Base-by-base conservation (phyloP, 2,888 invertebrate genomes). In the Eulithis testata region DNA sequence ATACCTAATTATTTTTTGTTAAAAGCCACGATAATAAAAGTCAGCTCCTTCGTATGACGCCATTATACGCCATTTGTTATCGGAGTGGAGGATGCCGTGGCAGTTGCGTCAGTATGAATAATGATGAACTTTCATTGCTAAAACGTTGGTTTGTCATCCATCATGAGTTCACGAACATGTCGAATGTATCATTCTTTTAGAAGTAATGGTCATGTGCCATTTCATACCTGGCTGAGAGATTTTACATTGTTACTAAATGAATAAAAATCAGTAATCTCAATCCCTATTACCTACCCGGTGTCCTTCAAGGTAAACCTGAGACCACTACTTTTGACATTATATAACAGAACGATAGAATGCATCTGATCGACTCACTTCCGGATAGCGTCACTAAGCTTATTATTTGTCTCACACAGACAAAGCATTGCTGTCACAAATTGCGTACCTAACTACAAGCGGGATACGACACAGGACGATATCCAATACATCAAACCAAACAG, bases 401-500 rank as follows among this genome's bases (percentile, higher is more conserved):
- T 62, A 70, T 81, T 80, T 84, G 82, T 84, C 83, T 71, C 78
- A 83, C 84, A 86, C 78, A 83, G 87, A 90, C 88, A 86, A 82
- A 91, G 91, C 90, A 76, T 77, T 76, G 71, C 69, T 63, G 74
- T 82, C 83, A 85, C 83, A 81, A 75, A 80, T 40, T 81, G 85
- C 86, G 72, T 65, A 74, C 87, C 83, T 85, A 89, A 85, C 89
- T 89, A 90, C 89, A 89, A 90, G 89, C 89, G 80, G 76, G 79
- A 64, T 63, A 67, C 57, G 63, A 54, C 87, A 88, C 85, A 87
- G 81, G 84, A 87, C 87, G 88, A 90, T 89, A 91, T 87, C 91
- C 91, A 91, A 91, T 85, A 91, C 87, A 89, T 81, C 78, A 87
- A 85, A 86, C 84, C 83, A 82, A 84, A 87, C 80, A 75, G 82